Base-by-base conservation (phyloP, 2,888 invertebrate species). In the Clivina fossor region DNA sequence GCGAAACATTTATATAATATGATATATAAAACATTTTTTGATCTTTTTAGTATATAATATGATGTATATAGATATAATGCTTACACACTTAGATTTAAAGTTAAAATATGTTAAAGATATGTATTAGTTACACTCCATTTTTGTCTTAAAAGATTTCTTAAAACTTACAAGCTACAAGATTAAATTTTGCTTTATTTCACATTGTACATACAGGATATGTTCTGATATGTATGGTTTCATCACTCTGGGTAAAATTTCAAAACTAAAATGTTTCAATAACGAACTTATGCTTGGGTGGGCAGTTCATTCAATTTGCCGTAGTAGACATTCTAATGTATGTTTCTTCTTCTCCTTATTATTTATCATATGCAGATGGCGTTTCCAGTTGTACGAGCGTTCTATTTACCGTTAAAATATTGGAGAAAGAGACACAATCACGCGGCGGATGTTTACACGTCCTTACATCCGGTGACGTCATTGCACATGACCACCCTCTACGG, bases 201-300 rank as follows among this genome's bases (percentile, higher is more conserved):
- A 55, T 55, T 55, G 55, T 55, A 55, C 55, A 55, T 55, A 28
- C 55, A 55, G 55, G 55, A 55, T 55, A 55, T 55, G 55, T 55
- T 55, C 46, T 55, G 55, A 55, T 55, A 55, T 55, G 55, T 55
- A 55, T 55, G 55, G 55, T 55, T 55, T 55, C 55, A 55, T 55
- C 55, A 55, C 55, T 47, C 47, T 40, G 38, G 28, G 38, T 38
- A 24, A 18, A 53, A 53, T 37, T 53, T 44, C 28, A n/a, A 53
- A 53, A 33, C 24, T 7, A 53, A 53, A 43, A 53, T 44, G 44
- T 16, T 44, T 30, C 40, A 49, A 49, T 46, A 26, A 49, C 40
- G 18, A 49, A 49, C 49, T 38, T 38, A 47, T 24, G 33, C 33
- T 33, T 47, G 47, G 30, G 15, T 32, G 32, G 28, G 30, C n/a